Evolutionary conservation across 2,888 invertebrate species (phyloP).

Genomic region (Neoscelio sp.): DNA sequence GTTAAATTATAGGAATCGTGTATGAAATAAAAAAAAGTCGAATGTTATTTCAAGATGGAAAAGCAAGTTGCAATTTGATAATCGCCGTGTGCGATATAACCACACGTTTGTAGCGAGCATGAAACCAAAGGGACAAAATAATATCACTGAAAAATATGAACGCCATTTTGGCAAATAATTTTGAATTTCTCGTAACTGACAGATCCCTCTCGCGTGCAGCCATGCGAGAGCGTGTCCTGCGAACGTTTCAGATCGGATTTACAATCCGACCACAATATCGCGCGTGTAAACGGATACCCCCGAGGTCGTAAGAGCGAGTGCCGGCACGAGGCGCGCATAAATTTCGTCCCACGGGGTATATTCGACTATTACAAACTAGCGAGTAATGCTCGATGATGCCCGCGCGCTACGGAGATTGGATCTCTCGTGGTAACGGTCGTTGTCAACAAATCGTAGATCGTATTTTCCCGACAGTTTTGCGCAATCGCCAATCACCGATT

Average conservation of each 20-base stretch:
- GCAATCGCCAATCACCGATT: too few species aligned
- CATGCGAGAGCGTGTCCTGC: slow-evolving; percentile 69
- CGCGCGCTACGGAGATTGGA: too few species aligned
- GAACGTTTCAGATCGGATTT: slow-evolving; percentile 70
- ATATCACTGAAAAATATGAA: slow-evolving; percentile 55
- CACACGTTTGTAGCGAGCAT: slow-evolving; percentile 44
- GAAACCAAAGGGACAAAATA: slow-evolving; percentile 27
- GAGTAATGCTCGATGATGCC: slow-evolving; percentile 56
- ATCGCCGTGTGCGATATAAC: not conserved
- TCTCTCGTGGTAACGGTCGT: slow-evolving; percentile 52
- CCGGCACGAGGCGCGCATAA: slow-evolving; percentile 69
- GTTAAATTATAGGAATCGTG: too few species aligned
- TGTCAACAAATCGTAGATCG: slow-evolving; percentile 53
- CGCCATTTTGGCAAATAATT: slow-evolving; percentile 62
- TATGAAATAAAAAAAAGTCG: not conserved
- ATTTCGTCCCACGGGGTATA: slow-evolving; percentile 69
- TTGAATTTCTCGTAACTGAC: slow-evolving; percentile 60
- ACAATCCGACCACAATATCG: slow-evolving; percentile 70
- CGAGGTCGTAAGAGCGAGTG: slow-evolving; percentile 66
- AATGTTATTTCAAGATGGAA: too few species aligned
- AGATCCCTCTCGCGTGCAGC: slow-evolving; percentile 65
- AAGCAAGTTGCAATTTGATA: too few species aligned
- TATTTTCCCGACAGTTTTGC: slow-evolving; percentile 7
- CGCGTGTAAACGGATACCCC: slow-evolving; percentile 72
- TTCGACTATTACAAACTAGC: slow-evolving; percentile 68